Conservation (phyloP, 1,140 invertebrate species). For the Drosophila mauritiana region DNA sequence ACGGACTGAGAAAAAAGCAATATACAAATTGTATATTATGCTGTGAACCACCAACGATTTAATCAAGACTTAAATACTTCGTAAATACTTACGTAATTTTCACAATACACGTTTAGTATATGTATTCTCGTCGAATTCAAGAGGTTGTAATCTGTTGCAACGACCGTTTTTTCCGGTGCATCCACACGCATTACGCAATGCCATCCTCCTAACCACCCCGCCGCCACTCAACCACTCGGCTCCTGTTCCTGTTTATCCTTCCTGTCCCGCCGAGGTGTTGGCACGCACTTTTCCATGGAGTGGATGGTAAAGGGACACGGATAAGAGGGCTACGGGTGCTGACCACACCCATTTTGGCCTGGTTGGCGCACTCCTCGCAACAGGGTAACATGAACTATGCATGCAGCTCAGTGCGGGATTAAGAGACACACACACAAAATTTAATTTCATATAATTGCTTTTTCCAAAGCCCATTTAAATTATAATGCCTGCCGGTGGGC, state of each 20-base stretch:
- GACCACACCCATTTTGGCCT: slow-evolving; percentile 24
- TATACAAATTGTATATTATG: neutral
- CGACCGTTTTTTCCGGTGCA: slow-evolving; percentile 7
- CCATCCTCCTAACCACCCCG: neutral
- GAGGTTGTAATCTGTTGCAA: neutral
- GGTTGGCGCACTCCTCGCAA: slow-evolving; percentile 37
- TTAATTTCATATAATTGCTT: slow-evolving; percentile 82
- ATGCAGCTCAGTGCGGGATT: slow-evolving; percentile 74
- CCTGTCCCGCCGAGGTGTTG: slow-evolving; percentile 58
- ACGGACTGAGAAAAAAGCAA: slow-evolving; percentile 17
- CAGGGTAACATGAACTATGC: slow-evolving; percentile 77
- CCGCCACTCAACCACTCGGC: neutral
- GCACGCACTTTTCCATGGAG: slow-evolving; percentile 48
- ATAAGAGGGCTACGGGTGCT: neutral
- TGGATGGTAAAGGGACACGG: neutral
- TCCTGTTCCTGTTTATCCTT: slow-evolving; percentile 50
- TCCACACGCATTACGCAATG: slow-evolving; percentile 30
- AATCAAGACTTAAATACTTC: neutral
- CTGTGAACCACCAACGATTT: no score
- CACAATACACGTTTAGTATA: no score
- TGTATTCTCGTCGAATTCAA: neutral
- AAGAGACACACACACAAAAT: slow-evolving; percentile 62
- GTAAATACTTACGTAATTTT: neutral
- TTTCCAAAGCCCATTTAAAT: slow-evolving; percentile 82
- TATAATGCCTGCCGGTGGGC: slow-evolving; percentile 62